Evolutionary conservation across 2,113 vertebrate species (phyloP).

Genomic region (Sciurus niger): DNA sequence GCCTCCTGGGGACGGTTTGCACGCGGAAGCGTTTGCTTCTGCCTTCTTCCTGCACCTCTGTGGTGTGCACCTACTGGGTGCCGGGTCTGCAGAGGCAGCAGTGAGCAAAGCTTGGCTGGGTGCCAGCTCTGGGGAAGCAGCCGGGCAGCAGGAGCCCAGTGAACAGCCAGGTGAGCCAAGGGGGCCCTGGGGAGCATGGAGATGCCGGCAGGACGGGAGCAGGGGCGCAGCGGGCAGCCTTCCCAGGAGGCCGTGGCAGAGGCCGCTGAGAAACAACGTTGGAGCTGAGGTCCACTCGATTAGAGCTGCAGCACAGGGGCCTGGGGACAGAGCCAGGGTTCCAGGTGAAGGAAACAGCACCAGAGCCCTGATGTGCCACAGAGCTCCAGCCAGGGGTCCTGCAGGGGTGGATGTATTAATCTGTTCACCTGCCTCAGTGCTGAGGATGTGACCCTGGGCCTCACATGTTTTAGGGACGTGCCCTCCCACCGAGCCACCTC

Average conservation of each 20-base stretch:
- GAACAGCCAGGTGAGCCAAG: rapidly evolving
- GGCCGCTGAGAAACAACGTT: not conserved
- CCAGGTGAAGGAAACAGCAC: not conserved
- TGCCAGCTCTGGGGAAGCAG: not conserved
- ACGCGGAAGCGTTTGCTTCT: rapidly evolving
- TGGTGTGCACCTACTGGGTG: not conserved
- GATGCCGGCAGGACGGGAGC: rapidly evolving
- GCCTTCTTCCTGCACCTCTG: not conserved
- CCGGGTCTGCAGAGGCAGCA: not conserved
- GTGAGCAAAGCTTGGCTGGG: not conserved
- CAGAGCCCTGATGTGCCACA: too few species aligned
- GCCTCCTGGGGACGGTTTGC: not conserved
- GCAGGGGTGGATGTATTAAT: not conserved
- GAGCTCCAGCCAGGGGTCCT: not conserved
- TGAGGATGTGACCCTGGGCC: too few species aligned
- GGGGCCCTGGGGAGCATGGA: not conserved
- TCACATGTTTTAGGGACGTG: too few species aligned
- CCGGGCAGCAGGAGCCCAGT: not conserved
- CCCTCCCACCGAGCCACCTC: too few species aligned
- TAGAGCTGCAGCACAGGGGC: not conserved
- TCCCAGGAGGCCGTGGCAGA: not conserved
- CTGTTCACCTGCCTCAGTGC: too few species aligned
- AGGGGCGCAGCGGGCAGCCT: not conserved
- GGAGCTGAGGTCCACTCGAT: not conserved
- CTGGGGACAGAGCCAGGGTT: not conserved